These are phyloP conservation scores for Palaemon carinicauda DNA, from an alignment of 1,140 invertebrate genomes.

Conservation along the genomic window DNA sequence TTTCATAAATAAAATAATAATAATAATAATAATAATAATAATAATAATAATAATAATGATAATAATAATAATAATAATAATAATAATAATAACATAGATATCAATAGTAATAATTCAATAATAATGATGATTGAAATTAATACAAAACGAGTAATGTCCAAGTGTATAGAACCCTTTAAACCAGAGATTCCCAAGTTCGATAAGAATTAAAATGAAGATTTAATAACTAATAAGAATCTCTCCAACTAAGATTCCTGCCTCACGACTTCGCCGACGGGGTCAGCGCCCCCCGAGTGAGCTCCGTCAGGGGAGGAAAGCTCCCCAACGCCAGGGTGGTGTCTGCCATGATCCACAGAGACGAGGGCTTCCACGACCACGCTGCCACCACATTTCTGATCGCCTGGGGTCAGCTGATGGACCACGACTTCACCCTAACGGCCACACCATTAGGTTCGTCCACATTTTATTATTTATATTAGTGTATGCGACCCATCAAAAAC, in stretches of 20 bases:
- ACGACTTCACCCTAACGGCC: constrained; percentile 88
- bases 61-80: too few relatives aligned
- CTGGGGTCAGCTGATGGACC: constrained; percentile 94
- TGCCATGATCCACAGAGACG: constrained; percentile 81
- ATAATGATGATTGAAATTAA: too few relatives aligned
- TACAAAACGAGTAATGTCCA: too few relatives aligned
- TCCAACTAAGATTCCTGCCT: constrained; percentile 11
- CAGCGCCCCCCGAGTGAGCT: constrained; percentile 18
- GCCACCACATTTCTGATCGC: constrained; percentile 91
- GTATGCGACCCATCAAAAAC: too few relatives aligned
- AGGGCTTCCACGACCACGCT: constrained; percentile 89
- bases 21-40: too few relatives aligned
- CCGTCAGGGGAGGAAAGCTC: constrained; percentile 63
- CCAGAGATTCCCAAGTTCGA: too few relatives aligned
- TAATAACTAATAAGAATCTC: background rate
- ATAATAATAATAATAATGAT: too few relatives aligned
- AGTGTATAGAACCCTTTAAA: too few relatives aligned
- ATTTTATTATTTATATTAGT: background rate
- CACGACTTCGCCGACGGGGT: constrained; percentile 35
- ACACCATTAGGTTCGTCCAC: background rate
- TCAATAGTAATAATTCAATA: background rate
- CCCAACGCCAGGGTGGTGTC: constrained; percentile 85
- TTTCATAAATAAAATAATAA: too few relatives aligned
- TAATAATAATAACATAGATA: too few relatives aligned
- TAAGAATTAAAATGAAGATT: too few relatives aligned